Evolutionary conservation across 2,797 vertebrate genomes (phyloP).

Genomic region (Vultur gryphus): DNA sequence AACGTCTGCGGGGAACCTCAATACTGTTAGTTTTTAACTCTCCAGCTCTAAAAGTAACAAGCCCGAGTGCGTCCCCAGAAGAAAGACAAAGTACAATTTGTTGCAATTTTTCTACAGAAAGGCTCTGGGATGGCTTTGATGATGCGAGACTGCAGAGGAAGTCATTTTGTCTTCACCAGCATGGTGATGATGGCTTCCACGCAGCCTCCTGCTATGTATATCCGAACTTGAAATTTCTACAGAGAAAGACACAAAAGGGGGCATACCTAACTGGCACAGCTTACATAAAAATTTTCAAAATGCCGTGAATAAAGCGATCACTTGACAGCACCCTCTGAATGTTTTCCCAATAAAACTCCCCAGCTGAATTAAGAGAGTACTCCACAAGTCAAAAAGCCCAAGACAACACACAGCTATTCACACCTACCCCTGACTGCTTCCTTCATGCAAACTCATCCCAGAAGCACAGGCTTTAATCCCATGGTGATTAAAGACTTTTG

Average conservation of each 20-base stretch:
- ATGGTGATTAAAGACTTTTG: neutral
- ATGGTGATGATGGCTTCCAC: neutral
- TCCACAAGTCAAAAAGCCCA: neutral
- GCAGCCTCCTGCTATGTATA: neutral
- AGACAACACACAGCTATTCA: neutral
- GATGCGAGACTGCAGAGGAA: neutral
- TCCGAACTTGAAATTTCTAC: neutral
- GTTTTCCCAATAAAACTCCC: neutral
- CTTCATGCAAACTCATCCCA: neutral
- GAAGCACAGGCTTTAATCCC: neutral
- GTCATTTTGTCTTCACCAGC: neutral
- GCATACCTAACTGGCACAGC: neutral
- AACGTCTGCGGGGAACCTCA: neutral
- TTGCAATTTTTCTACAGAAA: neutral
- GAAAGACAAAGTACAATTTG: neutral
- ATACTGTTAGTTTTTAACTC: neutral
- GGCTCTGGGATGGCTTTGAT: neutral
- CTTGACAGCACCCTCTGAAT: neutral
- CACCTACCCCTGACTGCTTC: neutral
- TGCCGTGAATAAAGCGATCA: neutral
- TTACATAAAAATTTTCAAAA: neutral
- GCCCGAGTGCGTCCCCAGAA: neutral
- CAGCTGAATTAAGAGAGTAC: neutral
- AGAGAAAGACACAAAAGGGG: neutral
- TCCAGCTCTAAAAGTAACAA: neutral